A percentile compares a stretch with the other conserved stretches of the same genome.
Conservation (phyloP, 1,140 invertebrate species). For the Drosophila pseudoobscura region DNA sequence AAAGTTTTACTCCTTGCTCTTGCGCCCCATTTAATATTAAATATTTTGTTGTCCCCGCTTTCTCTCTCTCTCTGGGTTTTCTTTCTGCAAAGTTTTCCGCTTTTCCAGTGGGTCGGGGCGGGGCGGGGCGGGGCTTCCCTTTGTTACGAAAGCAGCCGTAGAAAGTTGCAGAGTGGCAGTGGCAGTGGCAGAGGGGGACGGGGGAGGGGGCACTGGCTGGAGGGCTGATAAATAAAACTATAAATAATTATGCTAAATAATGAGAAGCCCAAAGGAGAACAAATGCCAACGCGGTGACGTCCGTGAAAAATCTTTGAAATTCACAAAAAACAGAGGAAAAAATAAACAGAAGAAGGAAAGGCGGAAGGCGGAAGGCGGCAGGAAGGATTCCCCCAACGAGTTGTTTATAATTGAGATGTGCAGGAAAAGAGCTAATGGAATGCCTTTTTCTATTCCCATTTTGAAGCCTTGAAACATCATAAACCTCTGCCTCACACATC, state of each 20-base stretch:
- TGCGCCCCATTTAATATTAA: slow-evolving; percentile 54
- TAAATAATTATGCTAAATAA: slow-evolving; percentile 72
- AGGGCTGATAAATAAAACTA: slow-evolving; percentile 56
- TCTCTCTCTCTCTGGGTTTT: background rate
- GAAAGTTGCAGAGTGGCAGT: slow-evolving; percentile 21
- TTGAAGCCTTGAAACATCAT: background rate
- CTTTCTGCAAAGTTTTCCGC: slow-evolving; percentile 1
- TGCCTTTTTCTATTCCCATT: too few relatives aligned
- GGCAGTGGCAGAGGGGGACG: too few relatives aligned
- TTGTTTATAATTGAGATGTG: too few relatives aligned
- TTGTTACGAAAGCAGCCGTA: slow-evolving; percentile 19
- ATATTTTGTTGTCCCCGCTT: slow-evolving; percentile 33
- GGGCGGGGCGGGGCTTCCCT: background rate
- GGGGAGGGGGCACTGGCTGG: too few relatives aligned
- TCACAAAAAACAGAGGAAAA: background rate
- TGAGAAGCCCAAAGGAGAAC: slow-evolving; percentile 25
- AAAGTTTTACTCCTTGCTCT: slow-evolving; percentile 40
- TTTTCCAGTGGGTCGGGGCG: background rate
- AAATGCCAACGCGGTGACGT: background rate
- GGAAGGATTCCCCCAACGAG: background rate
- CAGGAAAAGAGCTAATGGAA: too few relatives aligned
- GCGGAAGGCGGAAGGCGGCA: background rate
- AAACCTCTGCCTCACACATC: slow-evolving; percentile 18
- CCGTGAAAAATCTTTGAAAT: slow-evolving; percentile 1
- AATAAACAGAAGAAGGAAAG: background rate